A percentile compares a stretch with the other conserved stretches of the same genome.
Evolutionary conservation across 2,888 invertebrate species (phyloP).

Genomic region (Torymus aiolomorphi): DNA sequence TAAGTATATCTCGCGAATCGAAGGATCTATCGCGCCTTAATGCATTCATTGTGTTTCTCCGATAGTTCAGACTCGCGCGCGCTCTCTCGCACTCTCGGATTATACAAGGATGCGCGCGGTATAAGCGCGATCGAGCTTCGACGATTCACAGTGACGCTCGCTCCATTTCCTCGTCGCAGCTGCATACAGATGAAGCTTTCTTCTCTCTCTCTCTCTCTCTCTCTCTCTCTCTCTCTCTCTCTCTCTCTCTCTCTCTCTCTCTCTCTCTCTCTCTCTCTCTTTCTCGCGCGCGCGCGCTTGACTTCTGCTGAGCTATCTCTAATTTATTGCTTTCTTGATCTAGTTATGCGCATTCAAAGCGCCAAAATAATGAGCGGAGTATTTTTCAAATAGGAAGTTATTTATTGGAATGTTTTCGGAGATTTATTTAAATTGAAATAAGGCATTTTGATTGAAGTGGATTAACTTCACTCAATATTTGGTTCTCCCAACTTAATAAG

Average conservation of each 20-base stretch:
- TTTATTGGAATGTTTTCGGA: no score
- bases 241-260: not conserved
- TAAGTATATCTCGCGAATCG: constrained; percentile 16
- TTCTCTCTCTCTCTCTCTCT: constrained; percentile 3
- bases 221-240: not conserved
- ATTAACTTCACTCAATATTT: no score
- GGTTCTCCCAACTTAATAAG: no score
- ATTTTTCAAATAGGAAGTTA: no score
- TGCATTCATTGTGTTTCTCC: constrained; percentile 34
- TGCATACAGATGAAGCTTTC: constrained; percentile 20
- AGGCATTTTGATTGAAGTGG: no score
- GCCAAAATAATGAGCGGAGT: no score
- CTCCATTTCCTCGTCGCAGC: constrained; percentile 15
- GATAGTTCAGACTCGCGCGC: no score
- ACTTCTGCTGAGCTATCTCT: constrained; percentile 4
- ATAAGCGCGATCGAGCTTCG: not conserved
- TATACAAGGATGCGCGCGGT: constrained; percentile 11
- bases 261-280: not conserved
- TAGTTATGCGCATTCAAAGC: not conserved
- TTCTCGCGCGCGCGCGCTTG: no score
- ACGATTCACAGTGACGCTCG: not conserved
- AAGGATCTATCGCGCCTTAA: constrained; percentile 20
- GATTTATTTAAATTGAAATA: no score
- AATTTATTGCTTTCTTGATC: constrained; percentile 7
- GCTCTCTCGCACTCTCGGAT: not conserved